These are phyloP conservation scores for Myzus persicae DNA, from an alignment of 1,140 invertebrate genomes.

Conservation along the genomic window DNA sequence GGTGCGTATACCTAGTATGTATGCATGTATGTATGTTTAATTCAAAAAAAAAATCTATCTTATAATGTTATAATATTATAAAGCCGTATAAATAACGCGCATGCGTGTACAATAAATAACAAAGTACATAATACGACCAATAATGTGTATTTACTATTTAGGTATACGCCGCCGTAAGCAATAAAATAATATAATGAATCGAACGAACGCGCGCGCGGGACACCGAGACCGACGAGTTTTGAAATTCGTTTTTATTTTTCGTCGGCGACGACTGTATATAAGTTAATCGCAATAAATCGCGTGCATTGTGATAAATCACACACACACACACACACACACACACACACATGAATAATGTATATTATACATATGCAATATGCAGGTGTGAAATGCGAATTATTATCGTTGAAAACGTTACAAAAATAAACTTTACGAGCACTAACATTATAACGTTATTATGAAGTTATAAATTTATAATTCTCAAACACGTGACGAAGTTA, in stretches of 20 bases:
- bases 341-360: no score
- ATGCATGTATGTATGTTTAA: no score
- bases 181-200: neutral
- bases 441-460: neutral
- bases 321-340: no score
- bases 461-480: neutral
- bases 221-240: neutral
- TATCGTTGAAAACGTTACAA: neutral
- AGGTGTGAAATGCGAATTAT: neutral
- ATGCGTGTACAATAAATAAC: neutral
- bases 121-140: neutral
- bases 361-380: neutral
- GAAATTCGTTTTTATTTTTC: neutral
- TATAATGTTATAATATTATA: neutral
- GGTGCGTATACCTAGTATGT: neutral
- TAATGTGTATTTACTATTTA: neutral
- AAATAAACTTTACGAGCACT: neutral
- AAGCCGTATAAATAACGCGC: neutral
- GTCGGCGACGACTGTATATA: neutral
- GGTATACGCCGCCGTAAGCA: neutral
- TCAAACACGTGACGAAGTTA: neutral
- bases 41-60: no score
- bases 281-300: neutral
- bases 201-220: neutral
- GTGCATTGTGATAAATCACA: neutral